phyloP scores from a whole-genome alignment of 2,888 invertebrate genomes.

The Cheilosia vernalis region DNA sequence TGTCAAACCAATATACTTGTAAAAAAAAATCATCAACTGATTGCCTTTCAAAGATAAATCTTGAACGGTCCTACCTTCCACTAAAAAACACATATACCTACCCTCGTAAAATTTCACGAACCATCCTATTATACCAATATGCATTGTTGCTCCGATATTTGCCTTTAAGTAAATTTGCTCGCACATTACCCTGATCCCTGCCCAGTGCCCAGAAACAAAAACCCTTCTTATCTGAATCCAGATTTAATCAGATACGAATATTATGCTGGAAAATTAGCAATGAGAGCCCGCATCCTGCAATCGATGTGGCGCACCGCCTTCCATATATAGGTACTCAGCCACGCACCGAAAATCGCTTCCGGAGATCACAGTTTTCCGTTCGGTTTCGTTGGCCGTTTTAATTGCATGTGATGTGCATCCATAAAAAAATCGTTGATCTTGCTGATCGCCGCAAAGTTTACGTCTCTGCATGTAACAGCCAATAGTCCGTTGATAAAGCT shows the following conservation, averaged over 20 bases:
- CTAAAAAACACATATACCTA: conserved; percentile 10
- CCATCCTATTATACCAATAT: conserved; percentile 49
- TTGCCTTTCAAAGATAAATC: conserved; percentile 48
- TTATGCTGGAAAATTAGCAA: conserved; percentile 59
- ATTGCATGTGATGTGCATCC: conserved; percentile 27
- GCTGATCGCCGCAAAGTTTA: conserved; percentile 30
- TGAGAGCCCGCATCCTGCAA: conserved; percentile 44
- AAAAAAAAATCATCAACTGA: conserved; percentile 8
- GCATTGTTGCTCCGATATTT: conserved; percentile 61
- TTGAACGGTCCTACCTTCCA: conserved; percentile 22
- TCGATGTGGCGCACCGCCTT: conserved; percentile 59
- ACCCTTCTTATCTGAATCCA: conserved; percentile 54
- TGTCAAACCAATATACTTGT: conserved; percentile 54
- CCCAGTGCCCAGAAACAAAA: conserved; percentile 41
- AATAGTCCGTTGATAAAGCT: conserved; percentile 24
- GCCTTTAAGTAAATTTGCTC: conserved; percentile 65
- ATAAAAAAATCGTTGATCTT: conserved; percentile 45
- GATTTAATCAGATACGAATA: conserved; percentile 69
- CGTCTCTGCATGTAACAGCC: conserved; percentile 4
- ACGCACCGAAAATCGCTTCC: conserved; percentile 65
- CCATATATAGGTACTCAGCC: conserved; percentile 1
- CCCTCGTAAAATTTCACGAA: conserved; percentile 1
- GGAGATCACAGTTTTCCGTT: conserved; percentile 66
- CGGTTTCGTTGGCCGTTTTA: conserved; percentile 51
- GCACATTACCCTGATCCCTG: conserved; percentile 54